These are phyloP conservation scores for Chondrilla cf. caribensis DNA, from an alignment of 37 sponge, comb jelly and placozoan species.

Conservation along the genomic window DNA sequence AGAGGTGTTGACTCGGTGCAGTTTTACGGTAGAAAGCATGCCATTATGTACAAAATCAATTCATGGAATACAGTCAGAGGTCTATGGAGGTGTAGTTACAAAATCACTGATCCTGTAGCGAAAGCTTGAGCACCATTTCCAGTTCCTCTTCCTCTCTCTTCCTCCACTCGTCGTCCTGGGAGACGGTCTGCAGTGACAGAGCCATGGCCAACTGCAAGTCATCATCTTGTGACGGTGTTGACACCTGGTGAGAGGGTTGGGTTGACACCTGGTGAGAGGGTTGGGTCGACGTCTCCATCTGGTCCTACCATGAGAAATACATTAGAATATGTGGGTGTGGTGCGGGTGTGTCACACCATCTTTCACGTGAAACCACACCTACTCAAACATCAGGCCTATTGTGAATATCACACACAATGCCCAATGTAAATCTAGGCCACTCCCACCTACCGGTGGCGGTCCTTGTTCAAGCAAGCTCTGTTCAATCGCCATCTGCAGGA, in stretches of 20 bases:
- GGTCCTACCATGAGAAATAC: too few species aligned
- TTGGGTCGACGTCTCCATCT: neutral
- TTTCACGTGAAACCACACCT: too few species aligned
- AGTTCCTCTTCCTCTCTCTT: constrained; percentile 72
- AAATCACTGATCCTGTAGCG: constrained; percentile 60
- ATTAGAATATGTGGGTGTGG: too few species aligned
- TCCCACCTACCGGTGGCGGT: neutral
- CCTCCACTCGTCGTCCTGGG: constrained; percentile 24
- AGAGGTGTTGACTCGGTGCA: too few species aligned
- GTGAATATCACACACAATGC: neutral
- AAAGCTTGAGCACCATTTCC: constrained; percentile 60
- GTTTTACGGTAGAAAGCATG: too few species aligned
- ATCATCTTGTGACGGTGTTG: constrained; percentile 20
- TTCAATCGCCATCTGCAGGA: constrained; percentile 92
- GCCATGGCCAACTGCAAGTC: constrained; percentile 64
- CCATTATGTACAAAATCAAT: too few species aligned
- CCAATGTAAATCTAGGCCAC: neutral
- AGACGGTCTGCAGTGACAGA: constrained; percentile 30
- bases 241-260: neutral
- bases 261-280: neutral
- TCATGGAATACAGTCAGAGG: too few species aligned
- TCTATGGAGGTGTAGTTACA: too few species aligned
- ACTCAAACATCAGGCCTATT: too few species aligned
- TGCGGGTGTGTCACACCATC: constrained; percentile 14
- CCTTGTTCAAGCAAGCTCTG: constrained; percentile 85